phyloP scores from a whole-genome alignment of 2,888 invertebrate genomes.

The Cetonia aurata region DNA sequence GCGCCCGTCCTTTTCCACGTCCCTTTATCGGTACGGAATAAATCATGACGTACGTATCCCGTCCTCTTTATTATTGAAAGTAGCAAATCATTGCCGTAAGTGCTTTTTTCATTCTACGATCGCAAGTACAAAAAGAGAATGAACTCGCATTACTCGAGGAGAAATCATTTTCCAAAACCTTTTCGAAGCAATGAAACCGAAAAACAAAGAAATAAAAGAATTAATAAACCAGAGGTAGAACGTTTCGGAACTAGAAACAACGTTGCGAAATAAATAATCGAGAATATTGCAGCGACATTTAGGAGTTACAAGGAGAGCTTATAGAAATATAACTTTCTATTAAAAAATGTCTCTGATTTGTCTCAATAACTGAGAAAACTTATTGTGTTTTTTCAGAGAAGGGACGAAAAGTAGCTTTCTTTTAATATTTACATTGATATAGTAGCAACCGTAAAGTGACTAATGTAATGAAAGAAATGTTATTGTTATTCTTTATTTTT shows the following conservation, averaged over 20 bases:
- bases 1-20: constrained; percentile 1
- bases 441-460: too few species aligned
- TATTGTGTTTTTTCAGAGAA: not conserved
- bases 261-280: constrained; percentile 13
- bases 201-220: too few species aligned
- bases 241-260: constrained; percentile 16
- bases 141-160: not conserved
- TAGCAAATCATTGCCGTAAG: constrained; percentile 41
- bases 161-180: constrained; percentile 27
- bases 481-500: too few species aligned
- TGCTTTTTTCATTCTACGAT: constrained; percentile 31
- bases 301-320: too few species aligned
- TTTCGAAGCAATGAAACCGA: not conserved
- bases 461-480: too few species aligned
- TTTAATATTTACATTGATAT: not conserved
- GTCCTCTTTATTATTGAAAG: constrained; percentile 33
- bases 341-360: not conserved
- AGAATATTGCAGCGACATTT: constrained; percentile 1
- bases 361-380: too few species aligned
- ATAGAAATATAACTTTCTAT: too few species aligned
- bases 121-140: constrained; percentile 12
- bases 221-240: too few species aligned
- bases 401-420: not conserved
- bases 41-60: constrained; percentile 21
- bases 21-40: constrained; percentile 30